Evolutionary conservation across 2,113 vertebrate genomes (phyloP).

Genomic region (Phycodurus eques): DNA sequence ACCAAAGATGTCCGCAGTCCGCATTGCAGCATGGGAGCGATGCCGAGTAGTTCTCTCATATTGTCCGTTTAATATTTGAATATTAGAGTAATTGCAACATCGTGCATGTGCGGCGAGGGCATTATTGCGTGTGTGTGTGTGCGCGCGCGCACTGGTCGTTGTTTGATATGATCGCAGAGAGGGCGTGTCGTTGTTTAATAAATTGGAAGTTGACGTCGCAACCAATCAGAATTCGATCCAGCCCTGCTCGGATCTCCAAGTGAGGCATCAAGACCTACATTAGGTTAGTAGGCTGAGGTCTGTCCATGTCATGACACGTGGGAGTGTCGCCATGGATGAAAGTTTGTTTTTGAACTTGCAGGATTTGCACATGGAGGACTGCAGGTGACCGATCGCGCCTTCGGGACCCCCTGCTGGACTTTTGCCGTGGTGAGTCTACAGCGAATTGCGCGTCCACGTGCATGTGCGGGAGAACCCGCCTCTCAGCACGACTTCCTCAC

Average conservation of each 20-base stretch:
- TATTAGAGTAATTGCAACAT: background rate
- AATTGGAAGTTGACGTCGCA: background rate
- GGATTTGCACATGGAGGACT: background rate
- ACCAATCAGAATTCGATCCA: background rate
- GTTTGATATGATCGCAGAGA: background rate
- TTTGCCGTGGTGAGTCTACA: background rate
- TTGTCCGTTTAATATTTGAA: background rate
- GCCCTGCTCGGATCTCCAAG: background rate
- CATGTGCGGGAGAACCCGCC: background rate
- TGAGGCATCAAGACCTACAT: background rate
- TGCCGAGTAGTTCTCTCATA: background rate
- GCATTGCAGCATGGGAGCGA: background rate
- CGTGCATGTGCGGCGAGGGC: background rate
- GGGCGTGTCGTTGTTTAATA: background rate
- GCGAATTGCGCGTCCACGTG: background rate
- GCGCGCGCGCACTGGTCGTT: background rate
- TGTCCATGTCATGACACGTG: background rate
- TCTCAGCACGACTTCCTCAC: background rate
- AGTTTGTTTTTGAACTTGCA: background rate
- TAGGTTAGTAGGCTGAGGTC: background rate
- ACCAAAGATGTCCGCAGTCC: background rate
- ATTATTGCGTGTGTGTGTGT: background rate
- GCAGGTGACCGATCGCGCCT: background rate
- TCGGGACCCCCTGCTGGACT: background rate
- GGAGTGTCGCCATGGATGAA: background rate